Conservation (phyloP, 2,113 vertebrate species). For the Balaeniceps rex region DNA sequence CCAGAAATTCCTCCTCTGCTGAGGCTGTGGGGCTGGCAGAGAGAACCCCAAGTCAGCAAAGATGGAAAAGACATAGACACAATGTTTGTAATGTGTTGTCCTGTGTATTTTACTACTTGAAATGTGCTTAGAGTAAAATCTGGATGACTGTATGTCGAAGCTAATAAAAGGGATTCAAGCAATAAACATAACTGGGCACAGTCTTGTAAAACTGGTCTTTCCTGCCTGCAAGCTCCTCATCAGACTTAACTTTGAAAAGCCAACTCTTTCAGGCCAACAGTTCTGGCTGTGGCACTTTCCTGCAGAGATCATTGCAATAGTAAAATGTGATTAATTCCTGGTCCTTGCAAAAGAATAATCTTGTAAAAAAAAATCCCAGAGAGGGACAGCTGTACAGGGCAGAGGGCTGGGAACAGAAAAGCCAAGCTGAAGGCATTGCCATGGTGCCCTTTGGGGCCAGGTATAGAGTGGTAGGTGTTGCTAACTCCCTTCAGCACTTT, state of each 20-base stretch:
- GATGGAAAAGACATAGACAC: background rate
- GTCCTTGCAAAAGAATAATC: background rate
- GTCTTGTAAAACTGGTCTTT: constrained; percentile 25
- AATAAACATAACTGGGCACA: background rate
- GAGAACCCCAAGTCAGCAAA: background rate
- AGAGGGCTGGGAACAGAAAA: background rate
- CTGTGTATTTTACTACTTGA: background rate
- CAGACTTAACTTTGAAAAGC: background rate
- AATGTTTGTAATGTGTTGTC: background rate
- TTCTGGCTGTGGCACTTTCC: background rate
- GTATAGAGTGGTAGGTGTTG: background rate
- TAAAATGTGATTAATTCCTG: background rate
- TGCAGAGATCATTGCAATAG: background rate
- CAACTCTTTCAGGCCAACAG: background rate
- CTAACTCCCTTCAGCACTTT: background rate
- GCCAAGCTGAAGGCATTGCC: background rate
- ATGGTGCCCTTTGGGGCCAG: background rate
- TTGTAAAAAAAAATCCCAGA: background rate
- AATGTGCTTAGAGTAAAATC: background rate
- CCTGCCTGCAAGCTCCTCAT: background rate
- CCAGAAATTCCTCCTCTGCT: background rate
- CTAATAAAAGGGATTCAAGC: constrained; percentile 19
- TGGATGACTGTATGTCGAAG: constrained; percentile 7
- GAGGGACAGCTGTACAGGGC: background rate
- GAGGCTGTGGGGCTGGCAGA: background rate